Evolutionary conservation across 2,797 vertebrate species (phyloP).

Genomic region (Linurgus olivaceus): DNA sequence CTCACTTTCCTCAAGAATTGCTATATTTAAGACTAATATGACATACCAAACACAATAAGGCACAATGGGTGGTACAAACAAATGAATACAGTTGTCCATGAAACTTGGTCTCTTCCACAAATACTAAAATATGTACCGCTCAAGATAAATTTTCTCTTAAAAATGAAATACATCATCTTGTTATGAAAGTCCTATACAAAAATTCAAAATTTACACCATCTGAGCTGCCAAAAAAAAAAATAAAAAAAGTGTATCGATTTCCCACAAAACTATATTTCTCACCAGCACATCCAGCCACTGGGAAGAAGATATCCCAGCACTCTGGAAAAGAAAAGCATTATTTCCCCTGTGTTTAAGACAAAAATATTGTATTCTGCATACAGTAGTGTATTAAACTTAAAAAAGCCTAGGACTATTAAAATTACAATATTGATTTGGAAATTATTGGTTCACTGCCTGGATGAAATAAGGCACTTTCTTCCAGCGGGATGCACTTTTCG

Average conservation of each 20-base stretch:
- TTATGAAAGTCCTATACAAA: constrained; percentile 91
- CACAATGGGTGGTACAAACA: constrained; percentile 72
- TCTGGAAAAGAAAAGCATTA: constrained; percentile 73
- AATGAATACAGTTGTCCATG: constrained; percentile 59
- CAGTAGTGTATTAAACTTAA: constrained; percentile 86
- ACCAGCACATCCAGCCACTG: constrained; percentile 82
- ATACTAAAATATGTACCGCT: constrained; percentile 85
- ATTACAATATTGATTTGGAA: constrained; percentile 78
- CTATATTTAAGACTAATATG: constrained; percentile 14
- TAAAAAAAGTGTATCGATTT: constrained; percentile 85
- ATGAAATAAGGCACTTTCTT: constrained; percentile 86
- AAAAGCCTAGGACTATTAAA: constrained; percentile 61
- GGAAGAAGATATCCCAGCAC: constrained; percentile 78
- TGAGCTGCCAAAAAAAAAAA: constrained; percentile 93
- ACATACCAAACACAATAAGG: constrained; percentile 72
- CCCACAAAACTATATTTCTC: constrained; percentile 86
- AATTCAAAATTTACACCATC: constrained; percentile 90
- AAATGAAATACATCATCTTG: constrained; percentile 80
- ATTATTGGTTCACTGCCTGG: constrained; percentile 75
- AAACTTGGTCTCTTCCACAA: constrained; percentile 65
- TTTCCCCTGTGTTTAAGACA: constrained; percentile 86
- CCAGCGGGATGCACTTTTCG: constrained; percentile 70
- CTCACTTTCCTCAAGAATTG: background rate
- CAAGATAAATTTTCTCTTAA: constrained; percentile 72
- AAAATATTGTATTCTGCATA: constrained; percentile 76